These are phyloP conservation scores for Diadegma fenestrale DNA, from an alignment of 2,888 invertebrate genomes.

Conservation along the genomic window DNA sequence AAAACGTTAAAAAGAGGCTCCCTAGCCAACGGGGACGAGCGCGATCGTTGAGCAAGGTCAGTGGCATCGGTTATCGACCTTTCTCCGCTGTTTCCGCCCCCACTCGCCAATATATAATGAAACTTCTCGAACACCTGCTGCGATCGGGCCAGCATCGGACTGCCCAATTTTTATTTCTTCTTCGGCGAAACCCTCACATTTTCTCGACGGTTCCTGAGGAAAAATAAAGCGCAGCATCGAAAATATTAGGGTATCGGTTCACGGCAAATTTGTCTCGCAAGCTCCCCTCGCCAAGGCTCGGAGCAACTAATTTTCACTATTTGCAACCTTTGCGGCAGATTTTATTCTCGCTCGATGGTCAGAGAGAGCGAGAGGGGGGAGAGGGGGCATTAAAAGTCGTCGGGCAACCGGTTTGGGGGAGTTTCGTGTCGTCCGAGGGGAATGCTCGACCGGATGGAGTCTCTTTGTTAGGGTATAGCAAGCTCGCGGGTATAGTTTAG, in stretches of 20 bases:
- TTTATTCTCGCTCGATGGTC: background rate
- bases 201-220: background rate
- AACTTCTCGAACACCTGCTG: background rate
- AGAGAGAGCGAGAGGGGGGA: background rate
- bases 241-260: conserved; percentile 7
- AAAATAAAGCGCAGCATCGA: background rate
- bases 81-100: conserved; percentile 42
- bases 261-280: background rate
- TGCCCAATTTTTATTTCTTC: background rate
- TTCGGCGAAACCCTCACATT: background rate
- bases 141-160: background rate
- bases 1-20: conserved; percentile 10
- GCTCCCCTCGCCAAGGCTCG: background rate
- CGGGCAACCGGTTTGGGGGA: conserved; percentile 33
- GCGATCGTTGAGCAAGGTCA: conserved; percentile 79
- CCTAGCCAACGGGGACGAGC: conserved; percentile 62
- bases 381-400: conserved; percentile 22
- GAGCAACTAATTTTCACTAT: background rate
- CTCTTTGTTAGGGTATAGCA: conserved; percentile 8
- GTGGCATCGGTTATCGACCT: conserved; percentile 78
- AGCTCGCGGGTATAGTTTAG: background rate
- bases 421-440: background rate
- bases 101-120: conserved; percentile 2
- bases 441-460: conserved; percentile 12
- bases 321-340: background rate